phyloP scores from a whole-genome alignment of 2,888 invertebrate genomes.

The Phengaris arion region DNA sequence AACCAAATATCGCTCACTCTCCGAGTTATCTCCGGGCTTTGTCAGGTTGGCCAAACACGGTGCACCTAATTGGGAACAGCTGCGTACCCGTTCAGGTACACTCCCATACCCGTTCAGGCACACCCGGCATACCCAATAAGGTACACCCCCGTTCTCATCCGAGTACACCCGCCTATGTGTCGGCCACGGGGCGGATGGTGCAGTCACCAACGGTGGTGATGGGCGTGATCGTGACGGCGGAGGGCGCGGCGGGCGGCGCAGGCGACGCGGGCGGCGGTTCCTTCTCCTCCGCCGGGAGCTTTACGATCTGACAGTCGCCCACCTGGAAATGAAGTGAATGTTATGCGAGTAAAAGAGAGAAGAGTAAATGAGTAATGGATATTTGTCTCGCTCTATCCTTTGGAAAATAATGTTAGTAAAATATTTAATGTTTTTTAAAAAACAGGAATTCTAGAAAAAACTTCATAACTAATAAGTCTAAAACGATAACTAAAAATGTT shows the following conservation, averaged over 20 bases:
- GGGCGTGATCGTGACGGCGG: slow-evolving; percentile 70
- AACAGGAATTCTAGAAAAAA: no score
- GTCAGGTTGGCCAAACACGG: background rate
- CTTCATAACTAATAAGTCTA: no score
- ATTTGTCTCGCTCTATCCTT: no score
- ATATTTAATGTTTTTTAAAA: no score
- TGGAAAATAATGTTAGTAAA: no score
- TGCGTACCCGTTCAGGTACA: background rate
- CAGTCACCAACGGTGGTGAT: slow-evolving; percentile 74
- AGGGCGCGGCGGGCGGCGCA: slow-evolving; percentile 51
- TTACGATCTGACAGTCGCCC: slow-evolving; percentile 75
- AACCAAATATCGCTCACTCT: slow-evolving; percentile 1
- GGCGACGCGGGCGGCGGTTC: slow-evolving; percentile 50
- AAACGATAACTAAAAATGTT: no score
- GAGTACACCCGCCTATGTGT: slow-evolving; percentile 53
- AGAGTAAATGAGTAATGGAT: no score
- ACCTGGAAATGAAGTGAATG: slow-evolving; percentile 37
- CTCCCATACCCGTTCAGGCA: background rate
- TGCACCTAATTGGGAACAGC: background rate
- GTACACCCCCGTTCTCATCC: background rate
- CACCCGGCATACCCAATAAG: background rate
- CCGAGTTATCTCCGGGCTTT: background rate
- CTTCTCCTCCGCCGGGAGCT: slow-evolving; percentile 61
- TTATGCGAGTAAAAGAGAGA: background rate
- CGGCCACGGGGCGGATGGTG: slow-evolving; percentile 71